Evolutionary conservation across 2,888 invertebrate genomes (phyloP).

Genomic region (Geotrupes spiniger): DNA sequence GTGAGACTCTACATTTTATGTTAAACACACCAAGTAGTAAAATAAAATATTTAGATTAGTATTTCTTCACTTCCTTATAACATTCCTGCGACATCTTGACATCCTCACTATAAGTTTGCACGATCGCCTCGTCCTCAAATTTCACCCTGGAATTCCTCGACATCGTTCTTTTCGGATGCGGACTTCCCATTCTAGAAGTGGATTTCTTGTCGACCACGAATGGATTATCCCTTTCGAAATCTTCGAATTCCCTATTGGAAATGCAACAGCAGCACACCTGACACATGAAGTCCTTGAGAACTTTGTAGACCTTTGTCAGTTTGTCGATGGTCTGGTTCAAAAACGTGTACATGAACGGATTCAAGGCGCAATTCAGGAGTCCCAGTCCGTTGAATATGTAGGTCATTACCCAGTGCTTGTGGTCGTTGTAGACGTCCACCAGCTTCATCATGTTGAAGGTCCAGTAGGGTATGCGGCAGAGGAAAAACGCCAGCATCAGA

Average conservation of each 20-base stretch:
- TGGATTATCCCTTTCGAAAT: constrained; percentile 42
- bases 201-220: constrained; percentile 24
- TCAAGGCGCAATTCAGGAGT: constrained; percentile 54
- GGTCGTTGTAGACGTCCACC: constrained; percentile 27
- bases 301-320: constrained; percentile 29
- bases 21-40: too few relatives aligned
- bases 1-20: too few relatives aligned
- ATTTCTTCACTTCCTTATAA: too few relatives aligned
- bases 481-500: constrained; percentile 55
- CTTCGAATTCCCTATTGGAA: constrained; percentile 45
- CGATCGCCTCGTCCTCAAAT: constrained; percentile 12
- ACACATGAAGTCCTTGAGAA: constrained; percentile 39
- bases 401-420: constrained; percentile 49
- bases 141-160: constrained; percentile 13
- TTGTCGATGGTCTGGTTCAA: constrained; percentile 52
- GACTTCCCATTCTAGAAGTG: constrained; percentile 1
- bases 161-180: neutral
- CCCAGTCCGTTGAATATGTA: constrained; percentile 55
- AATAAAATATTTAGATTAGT: too few relatives aligned
- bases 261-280: constrained; percentile 46
- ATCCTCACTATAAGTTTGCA: constrained; percentile 1
- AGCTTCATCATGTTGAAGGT: constrained; percentile 53
- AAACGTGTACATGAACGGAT: constrained; percentile 61
- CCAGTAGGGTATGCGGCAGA: constrained; percentile 57
- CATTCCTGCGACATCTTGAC: too few relatives aligned